Evolutionary conservation across 2,888 invertebrate genomes (phyloP).

Genomic region (Protonemura montana): DNA sequence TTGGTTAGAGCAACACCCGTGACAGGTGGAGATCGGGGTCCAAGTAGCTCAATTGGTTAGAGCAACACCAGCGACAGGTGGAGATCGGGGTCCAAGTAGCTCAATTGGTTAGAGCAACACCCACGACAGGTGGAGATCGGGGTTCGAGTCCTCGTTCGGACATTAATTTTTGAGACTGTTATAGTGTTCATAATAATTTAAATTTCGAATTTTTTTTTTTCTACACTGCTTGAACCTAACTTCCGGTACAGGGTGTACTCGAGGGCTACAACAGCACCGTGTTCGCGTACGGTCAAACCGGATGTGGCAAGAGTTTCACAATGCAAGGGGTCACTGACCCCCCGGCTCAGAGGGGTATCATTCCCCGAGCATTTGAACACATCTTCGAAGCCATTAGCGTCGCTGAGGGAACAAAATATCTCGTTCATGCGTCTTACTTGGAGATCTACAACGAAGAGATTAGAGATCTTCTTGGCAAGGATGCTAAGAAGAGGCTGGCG

Average conservation of each 20-base stretch:
- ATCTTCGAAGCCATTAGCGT: conserved; percentile 86
- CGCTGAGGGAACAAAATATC: conserved; percentile 72
- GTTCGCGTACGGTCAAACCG: conserved; percentile 93
- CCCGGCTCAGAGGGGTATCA: conserved; percentile 67
- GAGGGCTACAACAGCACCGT: conserved; percentile 94
- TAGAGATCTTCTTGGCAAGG: conserved; percentile 70
- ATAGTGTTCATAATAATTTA: no score
- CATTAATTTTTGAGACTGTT: no score
- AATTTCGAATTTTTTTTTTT: no score
- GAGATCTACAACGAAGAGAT: conserved; percentile 89
- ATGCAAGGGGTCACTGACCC: conserved; percentile 77
- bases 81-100: no score
- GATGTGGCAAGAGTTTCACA: conserved; percentile 89
- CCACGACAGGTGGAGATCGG: no score
- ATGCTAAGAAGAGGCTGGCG: conserved; percentile 67
- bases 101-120: no score
- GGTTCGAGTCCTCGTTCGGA: no score
- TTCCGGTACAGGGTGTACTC: conserved; percentile 71
- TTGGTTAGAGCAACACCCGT: no score
- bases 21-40: no score
- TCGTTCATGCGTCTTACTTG: conserved; percentile 79
- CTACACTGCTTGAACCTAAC: conserved; percentile 14
- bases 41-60: no score
- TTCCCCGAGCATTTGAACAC: conserved; percentile 85
- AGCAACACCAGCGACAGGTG: no score